phyloP scores from a whole-genome alignment of 2,113 vertebrate species.

The Rhizomys pruinosus region DNA sequence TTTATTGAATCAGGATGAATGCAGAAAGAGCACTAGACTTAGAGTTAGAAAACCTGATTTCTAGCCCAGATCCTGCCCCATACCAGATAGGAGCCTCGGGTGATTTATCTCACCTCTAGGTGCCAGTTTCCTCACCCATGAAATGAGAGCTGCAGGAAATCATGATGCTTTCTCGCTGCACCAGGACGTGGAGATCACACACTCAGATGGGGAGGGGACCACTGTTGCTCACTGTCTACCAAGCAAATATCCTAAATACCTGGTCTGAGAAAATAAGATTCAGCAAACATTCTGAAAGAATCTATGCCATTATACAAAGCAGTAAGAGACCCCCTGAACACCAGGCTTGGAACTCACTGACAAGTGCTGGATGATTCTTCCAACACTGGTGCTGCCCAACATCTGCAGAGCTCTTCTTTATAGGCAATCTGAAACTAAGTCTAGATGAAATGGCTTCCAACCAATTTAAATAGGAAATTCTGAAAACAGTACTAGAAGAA shows the following conservation, averaged over 20 bases:
- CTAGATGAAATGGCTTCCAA: not conserved
- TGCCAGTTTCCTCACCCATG: not conserved
- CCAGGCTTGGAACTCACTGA: not conserved
- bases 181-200: not conserved
- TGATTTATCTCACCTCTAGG: not conserved
- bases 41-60: not conserved
- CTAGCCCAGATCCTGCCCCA: not conserved
- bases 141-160: accelerated
- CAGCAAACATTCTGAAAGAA: not conserved
- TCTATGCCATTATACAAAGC: not conserved
- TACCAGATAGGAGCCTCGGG: not conserved
- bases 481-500: conserved; percentile 53
- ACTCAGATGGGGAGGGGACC: not conserved
- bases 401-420: not conserved
- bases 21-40: not conserved
- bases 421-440: conserved; percentile 24
- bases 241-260: conserved; percentile 43
- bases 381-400: not conserved
- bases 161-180: accelerated
- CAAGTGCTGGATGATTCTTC: not conserved
- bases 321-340: not conserved
- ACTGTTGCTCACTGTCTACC: not conserved
- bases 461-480: conserved; percentile 8
- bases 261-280: conserved; percentile 47
- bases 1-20: not conserved